Percentiles rank a stretch among this genome's conserved stretches.
Evolutionary conservation across 2,113 vertebrate genomes (phyloP).

Genomic region (Peucedramus taeniatus): DNA sequence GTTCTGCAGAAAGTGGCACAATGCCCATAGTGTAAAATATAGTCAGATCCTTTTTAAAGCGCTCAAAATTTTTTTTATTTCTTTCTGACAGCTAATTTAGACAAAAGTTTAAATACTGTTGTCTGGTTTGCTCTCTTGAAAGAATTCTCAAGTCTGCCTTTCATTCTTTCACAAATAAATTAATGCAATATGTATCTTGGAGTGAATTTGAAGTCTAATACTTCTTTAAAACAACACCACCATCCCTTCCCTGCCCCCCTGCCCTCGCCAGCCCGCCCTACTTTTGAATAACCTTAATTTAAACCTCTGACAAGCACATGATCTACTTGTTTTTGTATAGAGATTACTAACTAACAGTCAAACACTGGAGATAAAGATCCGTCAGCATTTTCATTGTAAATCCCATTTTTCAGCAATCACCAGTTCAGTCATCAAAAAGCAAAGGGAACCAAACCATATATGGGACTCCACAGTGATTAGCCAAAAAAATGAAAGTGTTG

Average conservation of each 20-base stretch:
- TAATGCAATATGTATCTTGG: background rate
- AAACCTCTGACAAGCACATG: background rate
- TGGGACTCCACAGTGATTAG: background rate
- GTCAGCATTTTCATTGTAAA: slow-evolving; percentile 42
- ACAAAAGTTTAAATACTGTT: background rate
- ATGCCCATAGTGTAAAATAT: background rate
- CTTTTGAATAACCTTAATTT: background rate
- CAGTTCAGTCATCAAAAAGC: background rate
- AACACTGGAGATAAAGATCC: background rate
- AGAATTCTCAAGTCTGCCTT: background rate
- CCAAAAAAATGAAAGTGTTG: background rate
- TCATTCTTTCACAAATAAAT: background rate
- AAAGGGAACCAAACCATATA: fast-evolving
- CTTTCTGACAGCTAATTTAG: background rate
- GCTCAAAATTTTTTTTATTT: background rate
- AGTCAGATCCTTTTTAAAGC: background rate
- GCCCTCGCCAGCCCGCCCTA: fast-evolving
- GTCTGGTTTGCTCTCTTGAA: background rate
- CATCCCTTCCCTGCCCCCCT: background rate
- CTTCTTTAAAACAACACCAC: background rate
- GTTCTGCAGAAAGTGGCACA: background rate
- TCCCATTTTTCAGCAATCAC: background rate
- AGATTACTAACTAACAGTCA: background rate
- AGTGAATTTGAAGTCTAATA: background rate
- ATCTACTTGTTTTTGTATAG: slow-evolving; percentile 4